Conservation (phyloP, 64 coral and sea anemone genomes). For the Platygyra sinensis region DNA sequence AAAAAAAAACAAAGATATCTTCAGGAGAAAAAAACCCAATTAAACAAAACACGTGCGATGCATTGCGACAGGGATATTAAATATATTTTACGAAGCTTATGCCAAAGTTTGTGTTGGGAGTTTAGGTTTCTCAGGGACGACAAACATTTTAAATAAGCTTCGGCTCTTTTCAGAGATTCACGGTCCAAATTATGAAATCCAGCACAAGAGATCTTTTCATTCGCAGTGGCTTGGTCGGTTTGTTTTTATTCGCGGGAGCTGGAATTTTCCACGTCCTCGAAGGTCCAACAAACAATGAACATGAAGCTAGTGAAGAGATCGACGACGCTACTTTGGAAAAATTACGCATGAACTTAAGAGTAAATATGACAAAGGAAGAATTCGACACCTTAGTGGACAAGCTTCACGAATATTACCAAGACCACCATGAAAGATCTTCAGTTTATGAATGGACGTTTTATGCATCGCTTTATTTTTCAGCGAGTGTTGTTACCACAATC, state of each 20-base stretch:
- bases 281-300: neutral
- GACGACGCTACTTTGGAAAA: constrained; percentile 43
- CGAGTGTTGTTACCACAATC: constrained; percentile 75
- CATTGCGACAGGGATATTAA: neutral
- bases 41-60: neutral
- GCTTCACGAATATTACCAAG: neutral
- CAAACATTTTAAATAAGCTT: neutral
- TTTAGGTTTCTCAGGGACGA: neutral
- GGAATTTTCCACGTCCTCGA: constrained; percentile 64
- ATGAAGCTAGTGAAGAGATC: neutral
- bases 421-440: neutral
- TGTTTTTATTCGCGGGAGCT: constrained; percentile 55
- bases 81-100: neutral
- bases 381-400: constrained; percentile 6
- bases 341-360: constrained; percentile 53
- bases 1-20: neutral
- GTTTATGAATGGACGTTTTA: constrained; percentile 66
- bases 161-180: neutral
- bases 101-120: neutral
- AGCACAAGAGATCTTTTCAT: constrained; percentile 44
- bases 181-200: constrained; percentile 33
- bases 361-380: constrained; percentile 16
- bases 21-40: neutral
- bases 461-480: constrained; percentile 67
- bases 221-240: constrained; percentile 4